Base-by-base conservation (phyloP, 2,113 vertebrate genomes). In the Donacobius atricapilla region DNA sequence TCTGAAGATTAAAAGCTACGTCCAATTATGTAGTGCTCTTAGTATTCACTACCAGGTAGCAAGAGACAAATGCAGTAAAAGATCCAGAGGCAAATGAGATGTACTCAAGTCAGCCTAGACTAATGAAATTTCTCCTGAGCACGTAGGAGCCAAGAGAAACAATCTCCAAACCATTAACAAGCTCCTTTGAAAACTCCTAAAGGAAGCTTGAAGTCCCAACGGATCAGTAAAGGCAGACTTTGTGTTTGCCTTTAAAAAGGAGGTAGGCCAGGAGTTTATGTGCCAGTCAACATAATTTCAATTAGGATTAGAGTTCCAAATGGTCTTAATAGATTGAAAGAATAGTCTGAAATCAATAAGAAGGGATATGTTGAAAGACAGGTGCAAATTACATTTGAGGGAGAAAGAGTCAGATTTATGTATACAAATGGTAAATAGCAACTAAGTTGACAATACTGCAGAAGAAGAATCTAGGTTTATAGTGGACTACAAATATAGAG, bases 261-360 rank as follows among this genome's bases (percentile, higher is more conserved):
- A 87, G 72, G 35, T 90, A 90, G 83, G 24, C 72, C 12, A 27
- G 72, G 80, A 87, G 44, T 89, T 90, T 57, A 73, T 65, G 57
- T 91, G 73, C 87, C 80, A 69, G 87, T 94, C 91, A 95, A 92
- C 65, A 33, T 95, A 84, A 87, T 95, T 96, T 94, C 83, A 95
- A 35, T 95, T 94, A 91, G 87, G 45, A 89, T 94, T 94, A 91
- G 93, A 91, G 93, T 95, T 95, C 80, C 60, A 87, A 95, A 57
- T 72, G 48, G 30, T 93, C 72, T 51, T 89, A 87, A 78, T 78
- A 91, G 69, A 89, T 94, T 94, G 95, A 89, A 95, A 92, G 77
- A 84, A 78, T 89, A 84, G 80, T 40, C 77, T 94, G 87, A 95
- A 94, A 95, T 97, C 94, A 95, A 81, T 95, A 95, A 87, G 50